Evolutionary conservation across 2,797 vertebrate species (phyloP), one percentile per base, ranked within the genome.

Genomic region (Vultur gryphus): DNA sequence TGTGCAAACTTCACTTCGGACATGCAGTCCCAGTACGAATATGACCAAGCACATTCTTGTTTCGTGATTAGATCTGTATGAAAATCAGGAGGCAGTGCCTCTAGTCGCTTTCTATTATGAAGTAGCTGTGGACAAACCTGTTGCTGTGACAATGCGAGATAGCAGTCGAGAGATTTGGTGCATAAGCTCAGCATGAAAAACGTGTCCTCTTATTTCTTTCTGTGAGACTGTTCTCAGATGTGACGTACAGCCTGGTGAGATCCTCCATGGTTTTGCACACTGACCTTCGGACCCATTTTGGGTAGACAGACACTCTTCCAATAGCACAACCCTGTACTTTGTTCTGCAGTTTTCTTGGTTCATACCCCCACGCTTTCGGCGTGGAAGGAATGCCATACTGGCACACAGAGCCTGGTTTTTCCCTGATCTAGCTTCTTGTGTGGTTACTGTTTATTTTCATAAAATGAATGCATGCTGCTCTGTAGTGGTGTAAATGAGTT

Each of bases 1-100:
- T 82, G 70, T 92, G 93, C 85, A 98, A 95, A 96, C 83, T 82
- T 83, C 23, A 2, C 69, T 87, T 87, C 80, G 87, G 87, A 93
- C 85, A 16, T 7, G 52, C 6, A 92, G 79, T 71, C 93, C 75
- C 61, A 78, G 72, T 21, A 84, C 2, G 3, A 81, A 54, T 76
- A 31, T 87, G 79, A 92, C 90, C 83, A 72, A 87, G 76, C 17
- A 83, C 62, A 81, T 89, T 97, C 83, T 91, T 75, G 33, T 48
- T 43, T 25, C 9, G 4, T 52, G 33, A 96, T 86, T 91, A 88
- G 80, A 91, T 69, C 82, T 55, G 33, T 43, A 58, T 14, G 31
- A 57, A 87, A 80, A 87, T 35, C 57, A 70, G 58, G 35, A 79
- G 57, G 69, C 69, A 67, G 80, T 29, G 31, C 12, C 71, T 66